Conservation (phyloP, 1,140 invertebrate genomes). For the Papilio glaucus region DNA sequence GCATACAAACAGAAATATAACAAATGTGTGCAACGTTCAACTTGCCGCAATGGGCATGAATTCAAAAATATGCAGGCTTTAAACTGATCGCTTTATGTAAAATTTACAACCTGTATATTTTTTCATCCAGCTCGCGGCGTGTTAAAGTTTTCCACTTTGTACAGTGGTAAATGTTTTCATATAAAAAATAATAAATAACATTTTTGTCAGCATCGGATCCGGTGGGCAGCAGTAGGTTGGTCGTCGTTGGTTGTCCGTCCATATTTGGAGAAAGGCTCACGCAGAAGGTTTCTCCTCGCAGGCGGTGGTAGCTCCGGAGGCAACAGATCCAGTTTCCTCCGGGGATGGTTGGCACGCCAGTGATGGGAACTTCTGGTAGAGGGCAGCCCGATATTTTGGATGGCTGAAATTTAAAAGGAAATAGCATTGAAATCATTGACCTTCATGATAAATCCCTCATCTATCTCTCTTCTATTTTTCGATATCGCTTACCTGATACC, state of each 20-base stretch:
- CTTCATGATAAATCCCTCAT: not conserved
- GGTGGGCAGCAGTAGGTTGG: slow-evolving; percentile 36
- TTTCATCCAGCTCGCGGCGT: slow-evolving; percentile 62
- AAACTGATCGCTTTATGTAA: slow-evolving; percentile 39
- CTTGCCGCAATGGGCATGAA: slow-evolving; percentile 72
- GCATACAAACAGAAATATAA: slow-evolving; percentile 67
- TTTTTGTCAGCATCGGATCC: slow-evolving; percentile 70
- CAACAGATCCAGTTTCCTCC: slow-evolving; percentile 84
- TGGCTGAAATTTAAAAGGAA: slow-evolving; percentile 75
- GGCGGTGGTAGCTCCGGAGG: slow-evolving; percentile 83
- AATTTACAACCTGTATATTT: slow-evolving; percentile 64
- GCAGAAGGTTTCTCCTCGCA: slow-evolving; percentile 84
- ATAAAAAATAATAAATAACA: slow-evolving; percentile 78
- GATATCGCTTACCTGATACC: slow-evolving; percentile 82
- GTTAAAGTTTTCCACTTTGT: slow-evolving; percentile 73
- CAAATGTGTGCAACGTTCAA: slow-evolving; percentile 79
- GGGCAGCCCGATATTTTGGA: slow-evolving; percentile 86
- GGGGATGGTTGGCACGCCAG: slow-evolving; percentile 82
- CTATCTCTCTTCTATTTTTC: not conserved
- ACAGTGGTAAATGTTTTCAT: slow-evolving; percentile 69
- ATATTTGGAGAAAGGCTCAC: slow-evolving; percentile 62
- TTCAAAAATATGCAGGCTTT: slow-evolving; percentile 64
- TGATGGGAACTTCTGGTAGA: slow-evolving; percentile 86
- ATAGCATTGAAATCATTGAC: not conserved
- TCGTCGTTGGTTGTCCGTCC: slow-evolving; percentile 38